These are phyloP conservation scores for Sycon ciliatum DNA, from an alignment of 37 sponge, comb jelly and placozoan genomes.

Conservation along the genomic window DNA sequence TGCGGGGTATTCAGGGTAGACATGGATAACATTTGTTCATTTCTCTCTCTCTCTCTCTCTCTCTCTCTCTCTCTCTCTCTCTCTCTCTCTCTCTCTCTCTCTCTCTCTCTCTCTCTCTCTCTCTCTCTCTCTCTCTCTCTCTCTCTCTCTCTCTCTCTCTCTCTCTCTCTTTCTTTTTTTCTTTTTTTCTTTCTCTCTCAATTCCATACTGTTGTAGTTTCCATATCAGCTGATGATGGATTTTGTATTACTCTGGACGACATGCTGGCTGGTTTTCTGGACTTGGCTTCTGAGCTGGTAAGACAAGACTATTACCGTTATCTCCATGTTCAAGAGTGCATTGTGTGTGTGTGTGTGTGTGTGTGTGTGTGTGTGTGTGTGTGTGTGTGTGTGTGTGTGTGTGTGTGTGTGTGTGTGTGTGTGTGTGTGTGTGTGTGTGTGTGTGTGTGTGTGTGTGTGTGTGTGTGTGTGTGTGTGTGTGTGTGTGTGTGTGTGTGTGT, in stretches of 20 bases:
- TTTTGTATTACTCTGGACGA: slow-evolving; percentile 67
- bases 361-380: slow-evolving; percentile 1
- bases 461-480: background rate
- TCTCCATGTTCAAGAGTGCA: background rate
- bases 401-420: slow-evolving; percentile 14
- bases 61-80: too few relatives aligned
- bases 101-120: too few relatives aligned
- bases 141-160: too few relatives aligned
- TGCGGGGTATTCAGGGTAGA: too few relatives aligned
- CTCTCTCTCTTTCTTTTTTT: too few relatives aligned
- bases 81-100: too few relatives aligned
- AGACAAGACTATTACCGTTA: slow-evolving; percentile 19
- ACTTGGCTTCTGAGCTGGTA: slow-evolving; percentile 65
- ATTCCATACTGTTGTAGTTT: slow-evolving; percentile 1
- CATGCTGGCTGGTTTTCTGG: slow-evolving; percentile 51
- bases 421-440: slow-evolving; percentile 12
- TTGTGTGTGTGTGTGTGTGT: too few relatives aligned
- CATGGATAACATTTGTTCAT: too few relatives aligned
- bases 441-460: slow-evolving; percentile 5
- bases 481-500: background rate
- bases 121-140: too few relatives aligned
- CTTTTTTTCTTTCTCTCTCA: too few relatives aligned
- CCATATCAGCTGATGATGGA: slow-evolving; percentile 20
- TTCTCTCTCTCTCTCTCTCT: too few relatives aligned
- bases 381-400: slow-evolving; percentile 12